These are phyloP conservation scores for Acanthosoma haemorrhoidale DNA, from an alignment of 2,888 invertebrate genomes.

Conservation along the genomic window DNA sequence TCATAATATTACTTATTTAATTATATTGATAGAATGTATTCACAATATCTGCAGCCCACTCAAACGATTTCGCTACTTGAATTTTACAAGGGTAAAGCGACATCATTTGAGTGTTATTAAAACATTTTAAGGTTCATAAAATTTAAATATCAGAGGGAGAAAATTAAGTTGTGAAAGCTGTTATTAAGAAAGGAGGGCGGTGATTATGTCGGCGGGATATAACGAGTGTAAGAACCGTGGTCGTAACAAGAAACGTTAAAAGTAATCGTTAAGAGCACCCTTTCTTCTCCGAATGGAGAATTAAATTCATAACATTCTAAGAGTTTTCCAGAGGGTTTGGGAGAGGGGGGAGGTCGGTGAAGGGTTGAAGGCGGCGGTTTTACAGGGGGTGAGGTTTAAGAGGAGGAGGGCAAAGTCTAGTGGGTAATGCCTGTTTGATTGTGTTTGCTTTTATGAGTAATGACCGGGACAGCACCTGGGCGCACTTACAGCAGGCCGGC, in stretches of 20 bases:
- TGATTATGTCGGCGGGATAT: slow-evolving; percentile 20
- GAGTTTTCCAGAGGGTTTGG: background rate
- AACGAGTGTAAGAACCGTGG: slow-evolving; percentile 28
- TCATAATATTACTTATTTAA: no score
- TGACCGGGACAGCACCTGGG: slow-evolving; percentile 1
- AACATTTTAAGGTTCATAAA: background rate
- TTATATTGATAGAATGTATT: no score
- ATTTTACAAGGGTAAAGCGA: background rate
- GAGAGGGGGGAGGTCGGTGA: background rate
- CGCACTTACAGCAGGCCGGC: slow-evolving; percentile 2
- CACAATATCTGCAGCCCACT: no score
- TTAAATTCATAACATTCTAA: slow-evolving; percentile 26
- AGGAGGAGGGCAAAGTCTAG: no score
- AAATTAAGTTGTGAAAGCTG: slow-evolving; percentile 12
- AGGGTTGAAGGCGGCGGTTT: background rate
- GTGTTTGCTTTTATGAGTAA: slow-evolving; percentile 21
- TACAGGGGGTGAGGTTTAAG: no score
- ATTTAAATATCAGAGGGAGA: slow-evolving; percentile 19
- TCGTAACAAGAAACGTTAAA: slow-evolving; percentile 30
- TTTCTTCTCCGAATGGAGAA: slow-evolving; percentile 23
- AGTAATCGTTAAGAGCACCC: slow-evolving; percentile 30
- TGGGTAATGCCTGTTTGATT: slow-evolving; percentile 28
- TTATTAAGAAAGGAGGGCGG: background rate
- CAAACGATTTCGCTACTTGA: background rate
- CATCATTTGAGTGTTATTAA: background rate